A percentile compares a stretch with the other conserved stretches of the same genome.
Evolutionary conservation across 2,888 invertebrate species (phyloP).

Genomic region (Apotomis capreana): DNA sequence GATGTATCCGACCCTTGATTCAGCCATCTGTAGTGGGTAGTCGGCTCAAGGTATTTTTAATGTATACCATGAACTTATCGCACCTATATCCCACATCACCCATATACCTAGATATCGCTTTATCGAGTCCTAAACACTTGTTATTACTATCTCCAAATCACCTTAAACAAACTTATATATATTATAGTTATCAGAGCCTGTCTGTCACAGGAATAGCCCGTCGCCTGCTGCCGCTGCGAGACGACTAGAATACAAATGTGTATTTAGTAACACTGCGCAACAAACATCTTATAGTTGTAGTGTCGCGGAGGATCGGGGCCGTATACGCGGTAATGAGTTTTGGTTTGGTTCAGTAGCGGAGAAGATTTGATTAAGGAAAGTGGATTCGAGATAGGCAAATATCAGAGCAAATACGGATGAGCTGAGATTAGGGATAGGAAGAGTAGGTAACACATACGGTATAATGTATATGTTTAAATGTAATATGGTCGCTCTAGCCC

Average conservation of each 20-base stretch:
- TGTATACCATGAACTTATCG: too few relatives aligned
- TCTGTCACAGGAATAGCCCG: conserved; percentile 15
- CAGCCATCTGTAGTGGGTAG: too few relatives aligned
- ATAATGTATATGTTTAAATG: too few relatives aligned
- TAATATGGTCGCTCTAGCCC: too few relatives aligned
- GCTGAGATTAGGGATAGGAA: too few relatives aligned
- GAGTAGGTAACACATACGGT: too few relatives aligned
- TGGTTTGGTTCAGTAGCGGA: conserved; percentile 3
- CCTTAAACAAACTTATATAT: neutral
- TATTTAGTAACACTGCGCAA: conserved; percentile 12
- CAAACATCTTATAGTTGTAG: conserved; percentile 10
- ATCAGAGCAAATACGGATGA: too few relatives aligned
- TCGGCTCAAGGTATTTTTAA: too few relatives aligned
- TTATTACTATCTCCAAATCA: neutral
- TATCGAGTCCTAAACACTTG: neutral
- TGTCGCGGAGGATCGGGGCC: conserved; percentile 1
- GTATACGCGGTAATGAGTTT: conserved; percentile 8
- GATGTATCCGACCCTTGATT: too few relatives aligned
- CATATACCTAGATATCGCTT: too few relatives aligned
- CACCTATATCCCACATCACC: too few relatives aligned
- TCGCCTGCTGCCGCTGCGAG: neutral
- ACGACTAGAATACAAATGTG: conserved; percentile 35
- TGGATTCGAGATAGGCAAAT: neutral
- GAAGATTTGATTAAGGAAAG: conserved; percentile 14
- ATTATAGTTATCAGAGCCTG: conserved; percentile 6